Conservation (phyloP, 1,140 invertebrate genomes). For the Drosophila gunungcola region DNA sequence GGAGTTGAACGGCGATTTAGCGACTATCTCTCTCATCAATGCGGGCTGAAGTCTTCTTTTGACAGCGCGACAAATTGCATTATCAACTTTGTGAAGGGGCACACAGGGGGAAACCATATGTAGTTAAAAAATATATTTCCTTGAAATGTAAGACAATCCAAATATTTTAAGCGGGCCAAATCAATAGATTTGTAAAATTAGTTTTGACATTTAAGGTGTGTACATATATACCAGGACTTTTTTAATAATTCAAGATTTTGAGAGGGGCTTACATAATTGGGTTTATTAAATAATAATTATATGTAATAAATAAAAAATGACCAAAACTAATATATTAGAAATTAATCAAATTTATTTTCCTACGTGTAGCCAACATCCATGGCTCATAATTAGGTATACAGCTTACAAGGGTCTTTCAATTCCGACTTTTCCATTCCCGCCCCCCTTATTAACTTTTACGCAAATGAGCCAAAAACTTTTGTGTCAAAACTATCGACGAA, state of each 20-base stretch:
- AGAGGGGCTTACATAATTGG: no score
- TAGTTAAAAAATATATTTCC: no score
- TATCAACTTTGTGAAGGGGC: constrained; percentile 1
- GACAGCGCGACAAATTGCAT: constrained; percentile 64
- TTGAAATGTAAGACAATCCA: no score
- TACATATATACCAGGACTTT: no score
- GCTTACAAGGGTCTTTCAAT: constrained; percentile 11
- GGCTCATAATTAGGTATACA: constrained; percentile 9
- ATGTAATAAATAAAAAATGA: no score
- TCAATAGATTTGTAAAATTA: no score
- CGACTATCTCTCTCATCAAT: constrained; percentile 52
- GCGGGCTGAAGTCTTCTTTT: constrained; percentile 58
- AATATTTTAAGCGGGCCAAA: background rate
- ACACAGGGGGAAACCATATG: background rate
- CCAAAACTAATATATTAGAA: no score
- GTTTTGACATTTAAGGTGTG: no score
- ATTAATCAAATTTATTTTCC: background rate
- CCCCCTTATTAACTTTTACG: constrained; percentile 56
- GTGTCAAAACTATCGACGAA: constrained; percentile 67
- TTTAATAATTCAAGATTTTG: no score
- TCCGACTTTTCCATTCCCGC: background rate
- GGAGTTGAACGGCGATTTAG: constrained; percentile 10
- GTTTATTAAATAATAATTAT: no score
- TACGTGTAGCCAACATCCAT: background rate
- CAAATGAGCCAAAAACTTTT: constrained; percentile 75